phyloP scores from a whole-genome alignment of 2,888 invertebrate genomes.

The Lepidonotus clava region DNA sequence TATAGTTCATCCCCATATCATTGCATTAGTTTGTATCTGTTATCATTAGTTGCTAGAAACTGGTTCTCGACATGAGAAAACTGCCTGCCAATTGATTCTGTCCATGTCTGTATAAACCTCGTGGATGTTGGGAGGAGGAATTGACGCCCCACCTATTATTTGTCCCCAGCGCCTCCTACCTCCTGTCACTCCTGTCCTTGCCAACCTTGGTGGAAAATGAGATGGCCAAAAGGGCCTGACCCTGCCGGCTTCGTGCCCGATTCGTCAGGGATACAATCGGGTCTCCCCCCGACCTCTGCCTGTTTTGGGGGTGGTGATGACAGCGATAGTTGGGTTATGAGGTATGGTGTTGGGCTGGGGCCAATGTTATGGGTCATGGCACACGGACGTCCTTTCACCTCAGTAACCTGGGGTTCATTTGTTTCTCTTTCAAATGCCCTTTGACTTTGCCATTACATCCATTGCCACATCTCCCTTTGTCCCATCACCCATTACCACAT shows the following conservation, averaged over 20 bases:
- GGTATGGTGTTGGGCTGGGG: not conserved
- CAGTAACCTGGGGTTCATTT: no score
- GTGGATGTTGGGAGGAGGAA: no score
- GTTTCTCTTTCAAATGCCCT: no score
- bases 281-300: not conserved
- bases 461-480: not conserved
- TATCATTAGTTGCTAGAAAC: no score
- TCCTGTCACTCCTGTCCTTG: not conserved
- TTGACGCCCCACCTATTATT: no score
- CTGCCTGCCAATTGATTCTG: no score
- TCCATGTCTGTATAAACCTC: no score
- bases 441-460: conserved; percentile 8
- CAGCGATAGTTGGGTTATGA: not conserved
- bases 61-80: no score
- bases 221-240: conserved; percentile 12
- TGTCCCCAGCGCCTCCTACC: not conserved
- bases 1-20: no score
- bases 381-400: no score
- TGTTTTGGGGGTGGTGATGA: not conserved
- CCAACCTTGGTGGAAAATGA: conserved; percentile 27
- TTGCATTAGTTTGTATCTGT: no score
- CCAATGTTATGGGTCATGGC: no score
- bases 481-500: not conserved
- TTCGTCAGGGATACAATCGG: conserved; percentile 10
- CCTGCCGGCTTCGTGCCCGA: not conserved